Conservation (phyloP, 1,140 invertebrate species). For the Zaprionus vittiger region DNA sequence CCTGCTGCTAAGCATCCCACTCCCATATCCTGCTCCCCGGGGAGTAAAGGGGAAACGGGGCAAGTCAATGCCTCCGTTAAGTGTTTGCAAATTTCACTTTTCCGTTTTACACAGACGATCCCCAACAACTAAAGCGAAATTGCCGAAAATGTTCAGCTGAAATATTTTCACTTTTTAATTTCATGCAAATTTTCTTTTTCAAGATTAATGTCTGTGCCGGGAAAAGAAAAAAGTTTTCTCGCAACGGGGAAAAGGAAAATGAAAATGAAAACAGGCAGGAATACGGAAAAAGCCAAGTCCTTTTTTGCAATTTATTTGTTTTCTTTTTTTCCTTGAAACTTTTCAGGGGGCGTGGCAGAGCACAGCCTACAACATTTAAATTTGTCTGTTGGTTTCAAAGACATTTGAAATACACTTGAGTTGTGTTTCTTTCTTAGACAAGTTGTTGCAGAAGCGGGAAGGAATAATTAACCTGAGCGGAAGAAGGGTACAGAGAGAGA, state of each 20-base stretch:
- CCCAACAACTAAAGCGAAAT: conserved; percentile 1
- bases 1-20: too few relatives aligned
- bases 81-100: conserved; percentile 79
- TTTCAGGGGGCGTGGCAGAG: conserved; percentile 31
- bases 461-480: background rate
- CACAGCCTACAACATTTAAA: conserved; percentile 9
- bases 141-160: conserved; percentile 38
- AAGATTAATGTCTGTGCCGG: conserved; percentile 75
- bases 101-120: conserved; percentile 51
- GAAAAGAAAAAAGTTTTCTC: conserved; percentile 53
- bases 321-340: conserved; percentile 23
- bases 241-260: conserved; percentile 24
- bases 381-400: conserved; percentile 19
- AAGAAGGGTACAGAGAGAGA: background rate
- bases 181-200: conserved; percentile 80
- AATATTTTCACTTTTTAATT: conserved; percentile 78
- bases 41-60: background rate
- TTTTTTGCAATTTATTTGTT: conserved; percentile 7
- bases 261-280: conserved; percentile 33
- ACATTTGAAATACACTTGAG: conserved; percentile 50
- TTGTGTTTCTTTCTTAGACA: conserved; percentile 9
- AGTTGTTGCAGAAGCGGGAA: background rate
- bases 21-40: too few relatives aligned
- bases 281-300: conserved; percentile 9
- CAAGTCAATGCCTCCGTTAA: conserved; percentile 54